Conservation (phyloP, 64 coral and sea anemone species). For the Catalaphyllia jardinei region DNA sequence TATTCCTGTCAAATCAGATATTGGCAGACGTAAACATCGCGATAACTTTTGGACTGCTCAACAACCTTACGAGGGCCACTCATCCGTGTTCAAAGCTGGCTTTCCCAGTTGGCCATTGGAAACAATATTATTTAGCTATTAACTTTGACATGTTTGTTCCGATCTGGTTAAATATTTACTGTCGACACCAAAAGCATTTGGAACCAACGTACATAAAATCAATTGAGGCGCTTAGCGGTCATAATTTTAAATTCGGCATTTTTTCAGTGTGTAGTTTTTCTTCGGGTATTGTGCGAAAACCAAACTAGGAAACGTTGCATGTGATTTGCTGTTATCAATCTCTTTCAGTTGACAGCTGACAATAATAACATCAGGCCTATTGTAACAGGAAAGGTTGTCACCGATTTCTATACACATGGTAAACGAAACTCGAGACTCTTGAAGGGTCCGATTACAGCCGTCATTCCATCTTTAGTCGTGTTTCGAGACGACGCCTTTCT, state of each 20-base stretch:
- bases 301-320: background rate
- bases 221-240: background rate
- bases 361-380: conserved; percentile 4
- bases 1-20: background rate
- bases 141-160: conserved; percentile 11
- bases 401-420: background rate
- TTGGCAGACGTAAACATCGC: background rate
- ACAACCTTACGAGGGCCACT: background rate
- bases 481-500: background rate
- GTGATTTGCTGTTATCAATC: background rate
- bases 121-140: conserved; percentile 10
- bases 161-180: background rate
- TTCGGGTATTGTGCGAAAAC: background rate
- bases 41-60: background rate
- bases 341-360: background rate
- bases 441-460: background rate
- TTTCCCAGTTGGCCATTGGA: background rate
- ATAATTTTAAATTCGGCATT: background rate
- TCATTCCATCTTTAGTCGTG: background rate
- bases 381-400: conserved; percentile 28
- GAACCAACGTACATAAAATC: background rate
- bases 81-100: background rate
- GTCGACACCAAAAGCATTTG: background rate
- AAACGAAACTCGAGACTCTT: background rate
- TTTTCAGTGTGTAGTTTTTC: background rate